Conservation (phyloP, 2,113 vertebrate genomes). For the Excalfactoria chinensis region DNA sequence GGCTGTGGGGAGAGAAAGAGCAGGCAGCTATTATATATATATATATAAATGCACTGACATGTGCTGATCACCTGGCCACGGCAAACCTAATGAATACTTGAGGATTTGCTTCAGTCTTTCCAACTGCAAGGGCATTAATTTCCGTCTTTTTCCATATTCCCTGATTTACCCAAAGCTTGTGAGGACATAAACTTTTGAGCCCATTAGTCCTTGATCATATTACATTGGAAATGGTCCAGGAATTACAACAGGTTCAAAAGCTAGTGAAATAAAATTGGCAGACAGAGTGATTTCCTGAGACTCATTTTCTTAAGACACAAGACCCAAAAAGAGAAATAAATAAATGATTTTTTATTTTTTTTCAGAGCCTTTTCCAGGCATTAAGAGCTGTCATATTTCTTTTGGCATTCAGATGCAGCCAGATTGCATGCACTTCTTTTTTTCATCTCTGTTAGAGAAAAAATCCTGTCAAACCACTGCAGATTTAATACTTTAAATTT, state of each 20-base stretch:
- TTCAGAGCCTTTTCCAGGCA: neutral
- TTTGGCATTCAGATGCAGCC: constrained; percentile 49
- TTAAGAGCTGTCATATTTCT: constrained; percentile 33
- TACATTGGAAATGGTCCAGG: neutral
- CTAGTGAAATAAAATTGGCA: neutral
- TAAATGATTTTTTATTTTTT: neutral
- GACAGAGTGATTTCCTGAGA: neutral
- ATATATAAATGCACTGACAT: neutral
- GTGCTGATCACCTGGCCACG: neutral
- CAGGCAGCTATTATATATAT: neutral
- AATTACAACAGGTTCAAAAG: constrained; percentile 16
- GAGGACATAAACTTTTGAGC: neutral
- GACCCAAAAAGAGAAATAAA: neutral
- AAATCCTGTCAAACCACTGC: constrained; percentile 24
- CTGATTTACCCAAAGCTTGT: neutral
- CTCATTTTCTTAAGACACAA: neutral
- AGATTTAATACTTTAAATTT: constrained; percentile 45
- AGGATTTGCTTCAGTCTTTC: constrained; percentile 15
- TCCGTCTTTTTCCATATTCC: neutral
- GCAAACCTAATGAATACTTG: neutral
- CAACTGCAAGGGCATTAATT: neutral
- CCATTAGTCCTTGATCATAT: neutral
- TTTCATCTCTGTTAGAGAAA: neutral
- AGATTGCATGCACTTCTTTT: constrained; percentile 5
- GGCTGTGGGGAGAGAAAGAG: neutral